phyloP scores from a whole-genome alignment of 2,797 vertebrate genomes.

The Geotrypetes seraphini region DNA sequence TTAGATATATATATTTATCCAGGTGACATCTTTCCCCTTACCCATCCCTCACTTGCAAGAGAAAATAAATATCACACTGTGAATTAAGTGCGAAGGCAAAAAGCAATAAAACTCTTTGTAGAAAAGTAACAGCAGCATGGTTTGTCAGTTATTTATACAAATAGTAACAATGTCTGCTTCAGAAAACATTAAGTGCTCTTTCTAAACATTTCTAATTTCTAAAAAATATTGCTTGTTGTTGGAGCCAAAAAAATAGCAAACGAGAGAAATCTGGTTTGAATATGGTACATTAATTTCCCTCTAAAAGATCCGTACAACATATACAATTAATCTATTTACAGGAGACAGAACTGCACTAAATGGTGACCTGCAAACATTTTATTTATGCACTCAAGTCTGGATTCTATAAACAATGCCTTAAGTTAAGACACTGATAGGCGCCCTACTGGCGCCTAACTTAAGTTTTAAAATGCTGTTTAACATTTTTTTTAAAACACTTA shows the following conservation, averaged over 20 bases:
- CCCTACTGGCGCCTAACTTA: no score
- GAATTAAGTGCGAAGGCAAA: slow-evolving; percentile 58
- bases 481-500: no score
- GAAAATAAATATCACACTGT: no score
- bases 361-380: no score
- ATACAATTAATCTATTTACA: slow-evolving; percentile 18
- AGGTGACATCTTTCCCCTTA: no score
- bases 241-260: slow-evolving; percentile 40
- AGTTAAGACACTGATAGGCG: no score
- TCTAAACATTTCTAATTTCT: slow-evolving; percentile 36
- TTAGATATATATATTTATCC: slow-evolving; percentile 20
- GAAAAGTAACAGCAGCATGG: slow-evolving; percentile 62
- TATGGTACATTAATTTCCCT: slow-evolving; percentile 20
- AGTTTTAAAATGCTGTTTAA: no score
- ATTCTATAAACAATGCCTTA: no score
- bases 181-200: slow-evolving; percentile 71
- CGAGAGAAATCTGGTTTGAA: slow-evolving; percentile 27
- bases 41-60: no score
- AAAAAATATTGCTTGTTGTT: slow-evolving; percentile 43
- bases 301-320: slow-evolving; percentile 23
- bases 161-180: slow-evolving; percentile 52
- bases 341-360: slow-evolving; percentile 23
- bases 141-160: slow-evolving; percentile 61
- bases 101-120: slow-evolving; percentile 48
- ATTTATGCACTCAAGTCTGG: no score